phyloP scores from a whole-genome alignment of 2,888 invertebrate species.

The Epinotia nisella region DNA sequence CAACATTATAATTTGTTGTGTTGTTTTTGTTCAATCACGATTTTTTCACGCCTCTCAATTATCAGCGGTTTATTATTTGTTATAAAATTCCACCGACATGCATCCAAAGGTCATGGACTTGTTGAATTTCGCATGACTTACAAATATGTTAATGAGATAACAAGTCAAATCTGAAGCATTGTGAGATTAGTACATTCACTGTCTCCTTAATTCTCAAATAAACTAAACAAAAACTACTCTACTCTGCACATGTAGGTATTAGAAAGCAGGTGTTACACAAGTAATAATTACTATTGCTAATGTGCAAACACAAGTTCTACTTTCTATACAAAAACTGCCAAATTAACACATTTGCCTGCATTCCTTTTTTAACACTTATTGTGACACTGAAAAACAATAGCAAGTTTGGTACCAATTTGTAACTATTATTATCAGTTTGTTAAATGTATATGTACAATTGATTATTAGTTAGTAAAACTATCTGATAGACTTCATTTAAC shows the following conservation, averaged over 20 bases:
- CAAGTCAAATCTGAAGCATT: neutral
- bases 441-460: too few species aligned
- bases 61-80: conserved; percentile 14
- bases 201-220: neutral
- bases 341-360: conserved; percentile 19
- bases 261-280: conserved; percentile 42
- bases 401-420: neutral
- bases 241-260: conserved; percentile 6
- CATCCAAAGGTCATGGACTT: conserved; percentile 34
- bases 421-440: neutral
- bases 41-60: conserved; percentile 13
- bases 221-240: neutral
- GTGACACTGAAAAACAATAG: neutral
- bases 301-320: conserved; percentile 26
- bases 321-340: conserved; percentile 34
- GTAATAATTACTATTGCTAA: conserved; percentile 39
- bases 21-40: conserved; percentile 20
- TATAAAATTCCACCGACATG: conserved; percentile 1
- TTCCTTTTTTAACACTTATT: neutral
- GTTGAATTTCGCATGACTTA: conserved; percentile 18
- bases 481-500: neutral
- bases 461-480: neutral
- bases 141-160: conserved; percentile 24
- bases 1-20: conserved; percentile 35
- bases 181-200: neutral